Base-by-base conservation (phyloP, 2,888 invertebrate genomes). In the Chorisops tibialis region DNA sequence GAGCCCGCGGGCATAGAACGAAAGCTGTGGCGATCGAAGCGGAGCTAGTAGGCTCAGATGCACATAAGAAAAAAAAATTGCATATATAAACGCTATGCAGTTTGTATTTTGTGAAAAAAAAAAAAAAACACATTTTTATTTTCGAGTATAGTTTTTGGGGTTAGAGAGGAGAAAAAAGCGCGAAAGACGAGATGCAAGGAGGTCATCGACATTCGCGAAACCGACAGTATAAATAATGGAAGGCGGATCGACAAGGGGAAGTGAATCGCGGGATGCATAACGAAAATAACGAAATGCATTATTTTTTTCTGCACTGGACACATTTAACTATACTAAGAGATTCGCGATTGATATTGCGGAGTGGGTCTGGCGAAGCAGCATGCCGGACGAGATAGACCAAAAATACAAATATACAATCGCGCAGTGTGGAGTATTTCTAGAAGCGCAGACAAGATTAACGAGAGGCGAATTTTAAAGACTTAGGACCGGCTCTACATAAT, bases 171-270 rank as follows among this genome's bases (percentile, higher is more conserved):
- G 9, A 35, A 48, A 18, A 6, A 35, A 30, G 50, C 16, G 37
- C 3, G 50, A 50, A 18, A 14, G 50, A 50, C 35, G 11, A 35
- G 50, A 30, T 50, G 14, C 43, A 38, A 43, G 22, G 56, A 18
- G 56, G 56, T 56, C 56, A 56, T 56, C 56, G 56, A 56, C 56
- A 56, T 45, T 14, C 56, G 16, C 50, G 14, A 9, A 9, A 7
- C 50, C 16, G 22, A 22, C 50, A 11, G 12, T 22, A 35, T 3
- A 50, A 50, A 30, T 6, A 50, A 9, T 30, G 11, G 11, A 12
- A 22, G n/a, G 21, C n/a, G 48, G 18, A 35, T 50, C 30, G 30
- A 7, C 30, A 30, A 30, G 30, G 30, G 30, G 30, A 30, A 49
- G 48, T 35, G 14, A 30, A 14, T 16, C 4, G 24, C 35, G 18